Percentiles rank a stretch among this genome's conserved stretches.
phyloP scores from a whole-genome alignment of 1,140 invertebrate species.

The Psilanteris sp. region DNA sequence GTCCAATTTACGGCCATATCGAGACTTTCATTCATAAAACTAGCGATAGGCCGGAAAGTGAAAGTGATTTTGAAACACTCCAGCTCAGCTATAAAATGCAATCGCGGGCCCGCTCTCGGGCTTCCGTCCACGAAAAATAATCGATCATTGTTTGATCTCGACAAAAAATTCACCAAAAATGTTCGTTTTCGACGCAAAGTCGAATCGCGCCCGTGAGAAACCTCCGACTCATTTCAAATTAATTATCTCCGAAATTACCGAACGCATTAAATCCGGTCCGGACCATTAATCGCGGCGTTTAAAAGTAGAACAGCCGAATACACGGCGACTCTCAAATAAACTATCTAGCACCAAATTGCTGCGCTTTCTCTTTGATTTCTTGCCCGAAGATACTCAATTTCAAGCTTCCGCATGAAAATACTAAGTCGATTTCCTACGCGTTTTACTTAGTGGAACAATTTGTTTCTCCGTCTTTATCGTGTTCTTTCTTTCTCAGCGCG shows the following conservation, averaged over 20 bases:
- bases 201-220: conserved; percentile 11
- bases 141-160: not conserved
- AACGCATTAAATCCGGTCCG: conserved; percentile 10
- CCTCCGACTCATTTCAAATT: conserved; percentile 23
- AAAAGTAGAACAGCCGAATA: conserved; percentile 36
- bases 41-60: conserved; percentile 3
- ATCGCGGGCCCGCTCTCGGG: too few species aligned
- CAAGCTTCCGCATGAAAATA: conserved; percentile 30
- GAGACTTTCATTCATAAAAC: conserved; percentile 19
- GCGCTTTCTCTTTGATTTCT: conserved; percentile 26
- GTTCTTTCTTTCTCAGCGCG: not conserved
- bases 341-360: conserved; percentile 17
- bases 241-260: conserved; percentile 27
- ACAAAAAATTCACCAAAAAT: conserved; percentile 10
- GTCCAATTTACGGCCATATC: not conserved
- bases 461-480: not conserved
- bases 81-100: not conserved
- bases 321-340: conserved; percentile 15
- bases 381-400: conserved; percentile 6
- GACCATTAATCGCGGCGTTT: conserved; percentile 22
- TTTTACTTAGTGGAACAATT: not conserved
- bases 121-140: not conserved
- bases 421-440: conserved; percentile 16
- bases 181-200: conserved; percentile 3
- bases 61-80: conserved; percentile 26